Percentiles rank a stretch among this genome's conserved stretches.
Conservation (phyloP, 2,888 invertebrate genomes). For the Pollenia griseotomentosa region DNA sequence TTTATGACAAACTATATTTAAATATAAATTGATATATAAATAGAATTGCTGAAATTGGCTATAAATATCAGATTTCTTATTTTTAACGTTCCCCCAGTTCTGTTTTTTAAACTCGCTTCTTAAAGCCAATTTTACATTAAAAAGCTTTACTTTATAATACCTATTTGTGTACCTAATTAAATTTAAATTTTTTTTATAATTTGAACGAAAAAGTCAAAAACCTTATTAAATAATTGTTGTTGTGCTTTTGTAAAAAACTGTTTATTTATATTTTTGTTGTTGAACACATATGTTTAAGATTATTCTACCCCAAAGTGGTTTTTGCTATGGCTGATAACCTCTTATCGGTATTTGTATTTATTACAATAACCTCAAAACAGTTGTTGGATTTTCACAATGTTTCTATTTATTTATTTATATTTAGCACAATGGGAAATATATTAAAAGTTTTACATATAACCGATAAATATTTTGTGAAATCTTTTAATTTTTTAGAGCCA, state of each 20-base stretch:
- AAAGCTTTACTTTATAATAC: too few species aligned
- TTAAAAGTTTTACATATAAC: background rate
- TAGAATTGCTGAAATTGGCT: too few species aligned
- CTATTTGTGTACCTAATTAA: background rate
- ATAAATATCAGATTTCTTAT: too few species aligned
- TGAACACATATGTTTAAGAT: background rate
- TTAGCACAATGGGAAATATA: background rate
- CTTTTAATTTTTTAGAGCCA: background rate
- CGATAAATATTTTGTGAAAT: background rate
- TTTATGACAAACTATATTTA: too few species aligned
- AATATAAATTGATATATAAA: too few species aligned
- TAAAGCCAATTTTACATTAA: too few species aligned
- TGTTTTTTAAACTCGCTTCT: too few species aligned
- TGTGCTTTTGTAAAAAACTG: background rate
- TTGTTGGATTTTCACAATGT: constrained; percentile 13
- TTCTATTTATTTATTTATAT: constrained; percentile 7
- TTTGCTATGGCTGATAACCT: constrained; percentile 20
- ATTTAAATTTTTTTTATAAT: background rate
- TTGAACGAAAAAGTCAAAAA: constrained; percentile 8
- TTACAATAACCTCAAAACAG: constrained; percentile 19
- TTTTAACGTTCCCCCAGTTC: too few species aligned
- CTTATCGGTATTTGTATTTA: constrained; percentile 33
- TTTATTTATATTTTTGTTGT: background rate
- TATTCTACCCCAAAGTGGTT: background rate
- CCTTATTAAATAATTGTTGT: background rate